These are phyloP conservation scores for Stenotaenia linearis DNA, from an alignment of 2,888 invertebrate genomes.

Conservation along the genomic window DNA sequence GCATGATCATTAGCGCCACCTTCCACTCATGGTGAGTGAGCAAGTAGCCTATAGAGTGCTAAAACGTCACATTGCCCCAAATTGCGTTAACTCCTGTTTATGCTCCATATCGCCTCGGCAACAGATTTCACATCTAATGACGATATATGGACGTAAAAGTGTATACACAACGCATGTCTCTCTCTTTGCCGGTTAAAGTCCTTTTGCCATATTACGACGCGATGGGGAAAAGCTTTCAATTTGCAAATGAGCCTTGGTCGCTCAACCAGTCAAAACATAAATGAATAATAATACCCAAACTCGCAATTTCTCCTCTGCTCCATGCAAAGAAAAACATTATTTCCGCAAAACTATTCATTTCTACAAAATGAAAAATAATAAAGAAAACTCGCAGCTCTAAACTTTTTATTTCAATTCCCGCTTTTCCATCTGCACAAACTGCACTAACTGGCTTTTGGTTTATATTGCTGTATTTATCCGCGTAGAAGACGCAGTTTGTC, in stretches of 20 bases:
- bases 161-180: constrained; percentile 17
- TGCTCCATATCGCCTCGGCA: constrained; percentile 32
- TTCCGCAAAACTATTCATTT: not conserved
- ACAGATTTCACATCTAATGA: constrained; percentile 32
- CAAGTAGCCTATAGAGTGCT: constrained; percentile 17
- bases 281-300: constrained; percentile 12
- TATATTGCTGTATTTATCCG: too few species aligned
- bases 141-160: constrained; percentile 21
- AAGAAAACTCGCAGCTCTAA: too few species aligned
- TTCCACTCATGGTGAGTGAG: constrained; percentile 12
- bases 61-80: constrained; percentile 31
- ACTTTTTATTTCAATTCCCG: too few species aligned
- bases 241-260: constrained; percentile 26
- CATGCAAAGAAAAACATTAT: not conserved
- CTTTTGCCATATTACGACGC: constrained; percentile 13
- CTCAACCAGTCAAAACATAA: constrained; percentile 19
- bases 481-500: too few species aligned
- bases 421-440: too few species aligned
- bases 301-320: not conserved
- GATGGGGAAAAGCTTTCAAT: constrained; percentile 28
- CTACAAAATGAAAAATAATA: not conserved
- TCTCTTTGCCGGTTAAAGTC: not conserved
- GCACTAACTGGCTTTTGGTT: too few species aligned
- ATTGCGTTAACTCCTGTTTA: constrained; percentile 33
- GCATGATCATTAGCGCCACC: constrained; percentile 14